phyloP scores from a whole-genome alignment of 2,113 vertebrate genomes.

The Numenius arquata region DNA sequence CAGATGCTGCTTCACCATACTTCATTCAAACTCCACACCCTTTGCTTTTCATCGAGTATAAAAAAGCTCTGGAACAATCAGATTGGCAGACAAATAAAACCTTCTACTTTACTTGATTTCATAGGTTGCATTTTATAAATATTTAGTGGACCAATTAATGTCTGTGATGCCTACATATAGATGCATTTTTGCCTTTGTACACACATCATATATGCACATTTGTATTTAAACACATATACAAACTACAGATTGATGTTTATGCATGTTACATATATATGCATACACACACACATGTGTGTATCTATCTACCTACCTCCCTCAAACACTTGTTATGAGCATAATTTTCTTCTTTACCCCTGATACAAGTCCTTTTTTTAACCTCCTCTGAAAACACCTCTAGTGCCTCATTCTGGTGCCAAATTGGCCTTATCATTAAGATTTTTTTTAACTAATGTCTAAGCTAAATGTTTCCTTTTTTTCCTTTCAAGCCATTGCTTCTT shows the following conservation, averaged over 20 bases:
- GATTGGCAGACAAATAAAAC: neutral
- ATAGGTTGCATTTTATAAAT: neutral
- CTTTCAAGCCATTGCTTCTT: slow-evolving; percentile 52
- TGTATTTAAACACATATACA: neutral
- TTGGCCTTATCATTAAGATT: slow-evolving; percentile 46
- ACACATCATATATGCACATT: neutral
- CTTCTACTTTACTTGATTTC: neutral
- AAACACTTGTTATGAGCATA: neutral
- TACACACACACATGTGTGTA: neutral
- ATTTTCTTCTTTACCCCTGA: neutral
- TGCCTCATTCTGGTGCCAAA: slow-evolving; percentile 39
- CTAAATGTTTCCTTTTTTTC: slow-evolving; percentile 58
- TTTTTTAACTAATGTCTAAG: slow-evolving; percentile 53
- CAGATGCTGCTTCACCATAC: neutral
- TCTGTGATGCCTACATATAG: neutral
- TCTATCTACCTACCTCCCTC: neutral
- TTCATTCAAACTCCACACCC: neutral
- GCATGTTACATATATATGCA: neutral
- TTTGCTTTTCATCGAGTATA: neutral
- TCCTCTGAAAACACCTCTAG: slow-evolving; percentile 30
- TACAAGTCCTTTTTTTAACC: neutral
- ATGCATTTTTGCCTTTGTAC: neutral
- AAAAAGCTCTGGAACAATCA: neutral
- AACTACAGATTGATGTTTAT: neutral
- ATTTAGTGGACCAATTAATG: neutral